These are phyloP conservation scores for Chauna torquata DNA, from an alignment of 2,113 vertebrate species.

Conservation along the genomic window DNA sequence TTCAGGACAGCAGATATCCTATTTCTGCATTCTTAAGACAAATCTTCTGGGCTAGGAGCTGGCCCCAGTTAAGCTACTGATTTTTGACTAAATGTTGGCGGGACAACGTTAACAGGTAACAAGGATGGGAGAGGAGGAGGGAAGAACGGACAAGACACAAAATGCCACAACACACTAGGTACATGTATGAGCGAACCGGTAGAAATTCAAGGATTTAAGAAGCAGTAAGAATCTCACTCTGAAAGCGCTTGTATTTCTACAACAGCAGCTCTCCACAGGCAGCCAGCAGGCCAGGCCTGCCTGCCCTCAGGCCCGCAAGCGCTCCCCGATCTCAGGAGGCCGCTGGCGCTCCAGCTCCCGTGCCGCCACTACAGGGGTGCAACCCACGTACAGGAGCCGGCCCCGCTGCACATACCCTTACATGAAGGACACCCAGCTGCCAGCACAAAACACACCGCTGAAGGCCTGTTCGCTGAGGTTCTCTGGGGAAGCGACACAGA, in stretches of 20 bases:
- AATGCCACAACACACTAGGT: not conserved
- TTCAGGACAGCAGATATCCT: not conserved
- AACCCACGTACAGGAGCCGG: rapidly evolving
- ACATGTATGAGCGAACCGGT: not conserved
- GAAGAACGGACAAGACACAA: not conserved
- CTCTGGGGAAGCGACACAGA: not conserved
- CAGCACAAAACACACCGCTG: rapidly evolving
- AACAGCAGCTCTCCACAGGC: not conserved
- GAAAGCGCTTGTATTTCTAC: not conserved
- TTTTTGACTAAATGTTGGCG: not conserved
- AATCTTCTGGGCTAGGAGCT: not conserved
- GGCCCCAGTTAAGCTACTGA: not conserved
- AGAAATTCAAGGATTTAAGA: not conserved
- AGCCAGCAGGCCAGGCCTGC: not conserved
- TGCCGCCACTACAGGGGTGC: rapidly evolving
- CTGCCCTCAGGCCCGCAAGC: not conserved
- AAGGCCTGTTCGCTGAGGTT: not conserved
- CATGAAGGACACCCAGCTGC: not conserved
- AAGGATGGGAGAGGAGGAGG: not conserved
- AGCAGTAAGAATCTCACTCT: not conserved
- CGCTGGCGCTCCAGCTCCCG: too few relatives aligned
- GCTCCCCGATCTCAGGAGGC: not conserved
- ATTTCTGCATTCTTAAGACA: not conserved
- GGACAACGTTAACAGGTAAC: not conserved
- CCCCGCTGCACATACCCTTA: not conserved